Conservation (phyloP, 2,797 vertebrate genomes). For the Mionectes olivaceus region DNA sequence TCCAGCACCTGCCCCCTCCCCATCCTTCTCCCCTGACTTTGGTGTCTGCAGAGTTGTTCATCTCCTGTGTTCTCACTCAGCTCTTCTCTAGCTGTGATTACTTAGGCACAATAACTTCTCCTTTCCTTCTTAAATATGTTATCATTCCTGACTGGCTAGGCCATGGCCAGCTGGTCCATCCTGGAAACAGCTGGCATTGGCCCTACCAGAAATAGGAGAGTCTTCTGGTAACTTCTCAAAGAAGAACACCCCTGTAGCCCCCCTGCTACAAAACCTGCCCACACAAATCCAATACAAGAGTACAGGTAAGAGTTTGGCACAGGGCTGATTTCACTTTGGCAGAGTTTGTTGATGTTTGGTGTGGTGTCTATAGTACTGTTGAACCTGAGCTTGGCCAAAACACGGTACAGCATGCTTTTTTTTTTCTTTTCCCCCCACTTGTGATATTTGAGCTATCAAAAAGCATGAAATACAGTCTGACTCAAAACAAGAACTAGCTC, state of each 20-base stretch:
- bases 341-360: neutral
- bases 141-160: neutral
- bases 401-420: neutral
- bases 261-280: neutral
- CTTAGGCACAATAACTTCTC: neutral
- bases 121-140: neutral
- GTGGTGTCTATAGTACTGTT: neutral
- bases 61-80: neutral
- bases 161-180: neutral
- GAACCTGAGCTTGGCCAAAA: neutral
- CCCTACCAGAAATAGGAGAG: neutral
- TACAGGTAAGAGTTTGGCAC: too few relatives aligned
- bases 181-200: too few relatives aligned
- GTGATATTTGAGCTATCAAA: neutral
- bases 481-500: neutral
- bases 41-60: neutral
- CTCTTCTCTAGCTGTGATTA: neutral
- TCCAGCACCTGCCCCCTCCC: neutral
- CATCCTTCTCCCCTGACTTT: neutral
- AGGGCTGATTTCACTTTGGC: rapidly evolving
- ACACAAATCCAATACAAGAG: neutral
- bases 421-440: rapidly evolving
- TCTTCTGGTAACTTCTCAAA: neutral
- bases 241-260: neutral
- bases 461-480: neutral